Base-by-base conservation (phyloP, 2,888 invertebrate species). In the Drosophila pegasa region DNA sequence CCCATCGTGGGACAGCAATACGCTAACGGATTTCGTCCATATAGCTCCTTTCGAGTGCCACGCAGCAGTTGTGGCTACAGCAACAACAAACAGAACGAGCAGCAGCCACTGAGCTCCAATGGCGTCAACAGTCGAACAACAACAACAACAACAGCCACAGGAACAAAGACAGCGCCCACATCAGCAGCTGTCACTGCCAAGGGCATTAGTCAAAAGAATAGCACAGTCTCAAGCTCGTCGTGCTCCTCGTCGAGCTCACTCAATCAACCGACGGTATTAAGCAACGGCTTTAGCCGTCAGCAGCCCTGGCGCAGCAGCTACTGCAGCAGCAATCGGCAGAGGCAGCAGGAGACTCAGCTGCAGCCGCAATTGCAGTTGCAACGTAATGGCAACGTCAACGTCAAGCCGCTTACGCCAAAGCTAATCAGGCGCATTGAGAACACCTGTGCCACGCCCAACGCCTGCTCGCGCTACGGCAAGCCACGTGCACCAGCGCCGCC, bases 401-500 rank as follows among this genome's bases (percentile, higher is more conserved):
- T 92, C 3, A 91, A 92, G 57, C 92, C 92, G 25, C 69, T 92
- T 18, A 92, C 92, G 35, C 92, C 92, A 5, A 91, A 92, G 72
- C 79, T 92, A 25, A 91, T 91, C 40, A 87, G 91, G 29, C 91
- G 92, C 65, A 92, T 92, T 45, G 92, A 92, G 66, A 71, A 80
- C 33, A 72, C 91, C 45, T 90, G 91, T 56, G 76, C 83, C 20
- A 29, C 29, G 27, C 25, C 71, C 59, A 41, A 63, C 38, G 22
- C 62, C 54, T 16, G 40, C 33, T 61, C 86, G n/a, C 79, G 88
- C 6, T 80, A 87, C 43, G 72, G 82, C 62, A 88, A 89, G 52
- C 59, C 73, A 35, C 76, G 67, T 56, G 90, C 80, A 7, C 90
- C 74, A 55, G 78, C 69, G 33, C 84, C 78, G 37, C 84, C 70